Evolutionary conservation across 2,113 vertebrate genomes (phyloP).

Genomic region (Pseudorectes ferrugineus): DNA sequence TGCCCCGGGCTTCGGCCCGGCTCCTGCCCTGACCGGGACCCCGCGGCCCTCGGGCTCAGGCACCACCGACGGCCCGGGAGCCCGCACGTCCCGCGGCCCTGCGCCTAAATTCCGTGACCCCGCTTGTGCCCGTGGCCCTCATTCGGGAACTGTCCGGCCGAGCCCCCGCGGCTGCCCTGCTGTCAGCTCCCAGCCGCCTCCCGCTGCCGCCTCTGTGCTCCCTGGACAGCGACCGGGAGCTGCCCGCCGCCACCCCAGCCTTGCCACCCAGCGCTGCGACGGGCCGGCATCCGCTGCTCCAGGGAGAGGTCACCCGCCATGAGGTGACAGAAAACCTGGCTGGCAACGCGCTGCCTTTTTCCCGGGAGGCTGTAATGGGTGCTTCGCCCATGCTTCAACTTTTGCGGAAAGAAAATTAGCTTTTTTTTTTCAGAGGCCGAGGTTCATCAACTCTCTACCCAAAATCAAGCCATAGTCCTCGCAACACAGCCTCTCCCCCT

Average conservation of each 20-base stretch:
- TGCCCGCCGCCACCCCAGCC: background rate
- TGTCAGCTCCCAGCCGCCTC: background rate
- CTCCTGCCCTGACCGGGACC: background rate
- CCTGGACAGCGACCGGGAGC: background rate
- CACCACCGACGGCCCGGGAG: background rate
- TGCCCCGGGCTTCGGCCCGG: background rate
- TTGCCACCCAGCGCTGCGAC: background rate
- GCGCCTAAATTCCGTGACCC: background rate
- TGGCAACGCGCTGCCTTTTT: background rate
- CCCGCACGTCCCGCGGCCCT: background rate
- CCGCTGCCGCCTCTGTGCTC: background rate
- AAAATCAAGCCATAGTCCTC: background rate
- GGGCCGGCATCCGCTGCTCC: background rate
- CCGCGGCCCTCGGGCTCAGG: background rate
- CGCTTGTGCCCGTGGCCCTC: background rate
- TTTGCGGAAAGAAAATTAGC: background rate
- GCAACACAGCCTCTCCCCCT: background rate
- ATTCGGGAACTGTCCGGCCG: background rate
- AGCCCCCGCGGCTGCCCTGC: background rate
- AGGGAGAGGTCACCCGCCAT: background rate
- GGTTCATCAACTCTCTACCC: background rate
- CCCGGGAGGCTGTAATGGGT: background rate
- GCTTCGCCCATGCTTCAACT: background rate
- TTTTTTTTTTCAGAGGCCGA: background rate
- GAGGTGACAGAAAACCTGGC: background rate